Evolutionary conservation across 1,140 invertebrate genomes (phyloP).

Genomic region (Doryteuthis pealeii): DNA sequence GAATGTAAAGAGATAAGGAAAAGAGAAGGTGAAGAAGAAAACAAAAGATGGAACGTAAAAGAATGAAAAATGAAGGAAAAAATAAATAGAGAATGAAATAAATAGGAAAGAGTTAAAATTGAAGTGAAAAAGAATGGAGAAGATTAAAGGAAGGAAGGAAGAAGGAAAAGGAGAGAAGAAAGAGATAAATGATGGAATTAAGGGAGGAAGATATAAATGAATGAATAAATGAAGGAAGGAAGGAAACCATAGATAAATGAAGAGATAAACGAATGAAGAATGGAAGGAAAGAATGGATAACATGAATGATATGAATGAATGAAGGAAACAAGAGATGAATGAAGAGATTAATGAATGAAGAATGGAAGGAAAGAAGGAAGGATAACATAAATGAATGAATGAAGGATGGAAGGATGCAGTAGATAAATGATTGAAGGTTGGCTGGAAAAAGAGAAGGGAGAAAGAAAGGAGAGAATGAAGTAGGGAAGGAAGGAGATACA

Average conservation of each 20-base stretch:
- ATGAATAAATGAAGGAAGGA: background rate
- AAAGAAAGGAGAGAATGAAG: background rate
- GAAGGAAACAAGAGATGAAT: background rate
- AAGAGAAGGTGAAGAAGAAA: too few relatives aligned
- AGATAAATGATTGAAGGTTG: too few relatives aligned
- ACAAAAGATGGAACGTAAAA: too few relatives aligned
- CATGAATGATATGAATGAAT: background rate
- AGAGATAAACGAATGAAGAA: background rate
- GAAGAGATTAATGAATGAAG: background rate
- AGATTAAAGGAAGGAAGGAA: too few relatives aligned
- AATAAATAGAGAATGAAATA: too few relatives aligned
- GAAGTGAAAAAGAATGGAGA: too few relatives aligned
- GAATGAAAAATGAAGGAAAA: too few relatives aligned
- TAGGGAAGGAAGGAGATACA: background rate
- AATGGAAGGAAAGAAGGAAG: background rate
- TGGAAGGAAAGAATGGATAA: background rate
- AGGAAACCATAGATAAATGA: background rate
- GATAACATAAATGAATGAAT: background rate
- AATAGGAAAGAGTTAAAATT: too few relatives aligned
- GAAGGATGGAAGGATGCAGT: too few relatives aligned
- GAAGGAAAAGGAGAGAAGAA: too few relatives aligned
- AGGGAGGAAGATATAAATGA: background rate
- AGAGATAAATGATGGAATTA: too few relatives aligned
- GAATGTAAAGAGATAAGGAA: too few relatives aligned
- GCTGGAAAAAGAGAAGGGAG: background rate